Conservation (phyloP, 1,140 invertebrate genomes). For the Drosophila pseudoobscura region DNA sequence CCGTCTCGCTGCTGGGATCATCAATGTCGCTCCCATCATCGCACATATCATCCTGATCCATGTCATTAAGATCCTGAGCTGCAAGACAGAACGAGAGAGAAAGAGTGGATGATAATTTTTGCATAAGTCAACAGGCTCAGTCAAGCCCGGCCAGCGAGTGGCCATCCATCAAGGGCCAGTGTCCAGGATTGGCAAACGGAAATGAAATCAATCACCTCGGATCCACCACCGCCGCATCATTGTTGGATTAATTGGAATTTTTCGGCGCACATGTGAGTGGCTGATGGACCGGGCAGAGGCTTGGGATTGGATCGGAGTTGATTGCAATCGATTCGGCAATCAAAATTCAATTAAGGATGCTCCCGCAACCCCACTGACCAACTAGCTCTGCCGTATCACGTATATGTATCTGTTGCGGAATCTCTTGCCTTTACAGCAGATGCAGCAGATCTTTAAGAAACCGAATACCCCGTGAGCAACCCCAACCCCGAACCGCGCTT, state of each 20-base stretch:
- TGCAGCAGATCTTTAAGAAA: constrained; percentile 12
- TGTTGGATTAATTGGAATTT: constrained; percentile 78
- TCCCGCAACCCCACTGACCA: constrained; percentile 11
- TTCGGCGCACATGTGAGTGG: constrained; percentile 49
- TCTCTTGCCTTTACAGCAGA: background rate
- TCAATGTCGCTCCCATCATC: constrained; percentile 83
- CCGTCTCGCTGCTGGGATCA: constrained; percentile 81
- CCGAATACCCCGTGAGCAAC: background rate
- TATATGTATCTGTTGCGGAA: constrained; percentile 4
- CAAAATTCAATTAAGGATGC: constrained; percentile 72
- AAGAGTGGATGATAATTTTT: constrained; percentile 34
- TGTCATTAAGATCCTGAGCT: constrained; percentile 83
- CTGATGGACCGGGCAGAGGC: constrained; percentile 11
- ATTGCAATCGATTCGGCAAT: constrained; percentile 66
- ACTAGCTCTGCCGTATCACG: background rate
- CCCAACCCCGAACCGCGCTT: constrained; percentile 1
- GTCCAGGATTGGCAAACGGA: constrained; percentile 45
- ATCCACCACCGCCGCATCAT: constrained; percentile 33
- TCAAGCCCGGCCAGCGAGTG: background rate
- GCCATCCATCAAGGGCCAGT: constrained; percentile 60
- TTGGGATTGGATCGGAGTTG: constrained; percentile 21
- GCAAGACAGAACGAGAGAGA: constrained; percentile 16
- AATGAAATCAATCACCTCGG: constrained; percentile 76
- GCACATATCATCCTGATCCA: constrained; percentile 83
- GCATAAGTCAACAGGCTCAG: constrained; percentile 53